These are phyloP conservation scores for Norana najaformis DNA, from an alignment of 2,888 invertebrate species.

Conservation along the genomic window DNA sequence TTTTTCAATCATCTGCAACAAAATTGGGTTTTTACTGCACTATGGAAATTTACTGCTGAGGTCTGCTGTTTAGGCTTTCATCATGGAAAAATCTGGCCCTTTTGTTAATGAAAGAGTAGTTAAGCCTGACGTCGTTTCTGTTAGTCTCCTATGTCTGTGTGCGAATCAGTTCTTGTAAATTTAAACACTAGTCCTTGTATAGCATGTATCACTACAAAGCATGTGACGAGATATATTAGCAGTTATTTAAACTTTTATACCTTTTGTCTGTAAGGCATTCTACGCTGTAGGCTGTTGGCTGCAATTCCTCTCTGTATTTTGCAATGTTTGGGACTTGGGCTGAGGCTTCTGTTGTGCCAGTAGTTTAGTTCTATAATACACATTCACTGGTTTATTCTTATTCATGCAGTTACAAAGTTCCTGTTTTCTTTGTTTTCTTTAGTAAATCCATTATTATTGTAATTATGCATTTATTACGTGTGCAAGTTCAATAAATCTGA, in stretches of 20 bases:
- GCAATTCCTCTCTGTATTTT: no score
- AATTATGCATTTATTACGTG: no score
- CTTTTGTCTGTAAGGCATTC: not conserved
- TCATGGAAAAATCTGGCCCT: not conserved
- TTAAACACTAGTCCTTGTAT: not conserved
- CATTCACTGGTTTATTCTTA: not conserved
- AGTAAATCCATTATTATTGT: no score
- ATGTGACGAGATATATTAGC: not conserved
- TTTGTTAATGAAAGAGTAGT: not conserved
- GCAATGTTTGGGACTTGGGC: not conserved
- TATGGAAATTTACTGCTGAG: not conserved
- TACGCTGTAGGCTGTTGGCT: no score
- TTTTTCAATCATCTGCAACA: not conserved
- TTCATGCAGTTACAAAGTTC: not conserved
- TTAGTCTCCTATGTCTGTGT: not conserved
- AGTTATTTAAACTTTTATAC: not conserved
- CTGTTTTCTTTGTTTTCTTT: no score
- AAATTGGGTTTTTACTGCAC: not conserved
- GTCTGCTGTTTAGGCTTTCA: not conserved
- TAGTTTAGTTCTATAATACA: no score
- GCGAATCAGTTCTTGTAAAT: slow-evolving; percentile 2
- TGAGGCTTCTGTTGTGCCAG: not conserved
- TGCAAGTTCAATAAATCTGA: no score
- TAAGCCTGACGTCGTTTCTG: not conserved
- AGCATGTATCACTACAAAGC: not conserved